phyloP scores from a whole-genome alignment of 2,113 vertebrate species.

The Heteronetta atricapilla region DNA sequence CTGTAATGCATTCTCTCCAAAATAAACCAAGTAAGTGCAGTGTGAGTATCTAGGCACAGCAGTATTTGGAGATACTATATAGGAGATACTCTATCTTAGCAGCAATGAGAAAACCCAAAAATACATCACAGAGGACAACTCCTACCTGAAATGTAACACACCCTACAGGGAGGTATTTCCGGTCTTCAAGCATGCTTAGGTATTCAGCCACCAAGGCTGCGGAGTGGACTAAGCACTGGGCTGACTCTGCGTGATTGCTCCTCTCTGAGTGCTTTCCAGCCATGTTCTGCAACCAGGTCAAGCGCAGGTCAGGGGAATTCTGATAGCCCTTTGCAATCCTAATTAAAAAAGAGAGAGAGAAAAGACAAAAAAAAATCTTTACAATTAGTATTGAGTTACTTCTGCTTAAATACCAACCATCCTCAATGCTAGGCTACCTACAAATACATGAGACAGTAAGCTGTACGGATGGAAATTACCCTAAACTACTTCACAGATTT shows the following conservation, averaged over 20 bases:
- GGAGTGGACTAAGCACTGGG: conserved; percentile 96
- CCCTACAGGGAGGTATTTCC: conserved; percentile 97
- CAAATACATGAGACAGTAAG: background rate
- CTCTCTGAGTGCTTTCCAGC: conserved; percentile 96
- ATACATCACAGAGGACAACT: accelerated
- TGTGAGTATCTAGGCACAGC: accelerated
- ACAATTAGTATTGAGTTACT: background rate
- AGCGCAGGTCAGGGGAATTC: conserved; percentile 93
- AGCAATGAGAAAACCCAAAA: background rate
- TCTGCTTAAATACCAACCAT: background rate
- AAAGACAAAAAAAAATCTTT: background rate
- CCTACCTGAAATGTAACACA: conserved; percentile 97
- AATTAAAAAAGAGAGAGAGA: background rate
- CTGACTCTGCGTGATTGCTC: conserved; percentile 94
- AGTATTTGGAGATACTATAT: accelerated
- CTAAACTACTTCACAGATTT: background rate
- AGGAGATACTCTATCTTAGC: background rate
- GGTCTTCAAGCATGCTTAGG: conserved; percentile 97
- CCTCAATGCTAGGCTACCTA: background rate
- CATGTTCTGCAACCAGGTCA: conserved; percentile 99
- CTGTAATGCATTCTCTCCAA: background rate
- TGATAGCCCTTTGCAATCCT: conserved; percentile 99
- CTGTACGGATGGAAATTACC: background rate
- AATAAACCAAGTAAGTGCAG: background rate
- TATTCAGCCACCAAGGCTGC: conserved; percentile 98